Evolutionary conservation across 2,888 invertebrate species (phyloP), one percentile per base, ranked within the genome.

Genomic region (Baccha elongata): DNA sequence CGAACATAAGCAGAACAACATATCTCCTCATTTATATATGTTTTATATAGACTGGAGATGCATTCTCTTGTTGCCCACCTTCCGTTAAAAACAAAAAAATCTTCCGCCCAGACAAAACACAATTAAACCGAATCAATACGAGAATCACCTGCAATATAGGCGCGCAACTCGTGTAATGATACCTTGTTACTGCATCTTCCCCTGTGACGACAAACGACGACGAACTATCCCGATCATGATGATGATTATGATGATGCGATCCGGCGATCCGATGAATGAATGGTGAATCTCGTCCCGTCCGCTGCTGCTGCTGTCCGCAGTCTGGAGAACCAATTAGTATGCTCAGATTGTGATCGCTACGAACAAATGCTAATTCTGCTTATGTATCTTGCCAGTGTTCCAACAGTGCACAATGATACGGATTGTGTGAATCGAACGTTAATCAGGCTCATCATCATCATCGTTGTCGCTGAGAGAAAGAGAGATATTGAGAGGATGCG

Each of bases 321-420:
- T 44, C 73, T 72, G 73, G 68, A 44, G 60, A 79, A 84, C 79
- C 89, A 89, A 89, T 89, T 89, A 89, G 89, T 89, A 89, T 89
- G 88, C 89, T 87, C 86, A 86, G 89, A 89, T 89, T 89, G 89
- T 88, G 89, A 89, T 89, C 88, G 88, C 87, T 89, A 87, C 87
- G 88, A 89, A 88, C 88, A 89, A 89, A 89, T 89, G 89, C 88
- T 89, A 89, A 89, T 89, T 89, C 85, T 71, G 58, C 52, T 60
- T 26, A 4, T 83, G 78, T 83, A 75, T 73, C 72, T 78, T 55
- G 60, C 68, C 67, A 48, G 75, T 81, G 76, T 75, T 44, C 60
- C 71, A 71, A 65, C 84, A 68, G 79, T 29, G 64, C 69, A 74
- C 84, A 74, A 50, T 73, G 79, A 74, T 79, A 74, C 65, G 73